Conservation (phyloP, 2,888 invertebrate species). For the Disparrhopalites patrizii region DNA sequence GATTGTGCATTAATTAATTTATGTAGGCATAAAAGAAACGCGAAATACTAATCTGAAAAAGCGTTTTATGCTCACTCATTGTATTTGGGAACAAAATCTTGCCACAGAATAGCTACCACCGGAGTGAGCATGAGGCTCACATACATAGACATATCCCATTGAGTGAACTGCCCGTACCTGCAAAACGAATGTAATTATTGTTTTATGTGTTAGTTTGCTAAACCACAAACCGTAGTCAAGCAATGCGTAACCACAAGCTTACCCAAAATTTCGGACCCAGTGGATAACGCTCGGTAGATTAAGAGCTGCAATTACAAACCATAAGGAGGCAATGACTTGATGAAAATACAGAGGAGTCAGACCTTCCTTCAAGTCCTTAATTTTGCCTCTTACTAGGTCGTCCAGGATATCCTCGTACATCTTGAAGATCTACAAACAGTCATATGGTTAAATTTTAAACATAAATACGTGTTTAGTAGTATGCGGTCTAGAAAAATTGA, state of each 20-base stretch:
- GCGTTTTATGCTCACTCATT: slow-evolving; percentile 58
- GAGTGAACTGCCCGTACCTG: slow-evolving; percentile 29
- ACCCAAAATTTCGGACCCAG: slow-evolving; percentile 78
- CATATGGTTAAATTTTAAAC: slow-evolving; percentile 5
- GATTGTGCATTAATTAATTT: background rate
- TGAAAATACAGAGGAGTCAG: slow-evolving; percentile 59
- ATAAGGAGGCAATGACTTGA: slow-evolving; percentile 66
- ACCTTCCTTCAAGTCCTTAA: slow-evolving; percentile 32
- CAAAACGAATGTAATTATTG: background rate
- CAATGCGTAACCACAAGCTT: slow-evolving; percentile 51
- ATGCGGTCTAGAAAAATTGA: background rate
- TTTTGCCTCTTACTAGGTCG: slow-evolving; percentile 56
- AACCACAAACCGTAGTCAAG: background rate
- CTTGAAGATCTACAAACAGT: slow-evolving; percentile 61
- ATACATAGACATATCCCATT: slow-evolving; percentile 44
- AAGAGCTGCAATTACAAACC: slow-evolving; percentile 62
- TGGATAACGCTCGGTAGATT: slow-evolving; percentile 69
- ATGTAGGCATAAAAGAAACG: background rate
- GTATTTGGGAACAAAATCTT: slow-evolving; percentile 61
- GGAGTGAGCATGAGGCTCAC: slow-evolving; percentile 39
- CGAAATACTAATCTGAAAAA: background rate
- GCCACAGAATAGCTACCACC: slow-evolving; percentile 62
- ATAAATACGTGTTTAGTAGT: background rate
- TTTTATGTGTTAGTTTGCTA: background rate
- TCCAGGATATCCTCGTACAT: slow-evolving; percentile 73